phyloP scores from a whole-genome alignment of 2,113 vertebrate genomes.

The Plecturocebus donacophilus region DNA sequence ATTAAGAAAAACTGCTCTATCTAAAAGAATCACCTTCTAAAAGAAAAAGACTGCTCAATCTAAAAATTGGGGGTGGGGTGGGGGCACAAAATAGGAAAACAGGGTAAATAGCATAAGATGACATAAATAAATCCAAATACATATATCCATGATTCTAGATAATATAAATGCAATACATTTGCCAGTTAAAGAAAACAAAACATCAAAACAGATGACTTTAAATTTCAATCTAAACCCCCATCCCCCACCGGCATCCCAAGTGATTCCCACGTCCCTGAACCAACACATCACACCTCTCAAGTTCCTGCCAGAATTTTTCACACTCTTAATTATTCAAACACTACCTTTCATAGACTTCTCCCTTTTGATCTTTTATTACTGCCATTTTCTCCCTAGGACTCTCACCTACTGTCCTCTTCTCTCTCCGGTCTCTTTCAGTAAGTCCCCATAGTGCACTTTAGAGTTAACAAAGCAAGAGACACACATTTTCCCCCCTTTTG shows the following conservation, averaged over 20 bases:
- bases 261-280: background rate
- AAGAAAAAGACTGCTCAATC: background rate
- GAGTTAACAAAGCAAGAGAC: background rate
- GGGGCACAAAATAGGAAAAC: background rate
- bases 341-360: background rate
- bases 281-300: background rate
- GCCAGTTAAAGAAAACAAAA: constrained; percentile 1
- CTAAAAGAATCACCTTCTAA: background rate
- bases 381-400: background rate
- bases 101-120: background rate
- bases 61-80: background rate
- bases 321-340: background rate
- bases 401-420: background rate
- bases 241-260: background rate
- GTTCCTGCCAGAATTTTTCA: background rate
- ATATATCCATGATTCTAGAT: background rate
- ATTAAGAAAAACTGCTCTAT: background rate
- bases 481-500: background rate
- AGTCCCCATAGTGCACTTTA: background rate
- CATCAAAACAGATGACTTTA: background rate
- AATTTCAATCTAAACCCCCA: background rate
- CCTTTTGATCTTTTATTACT: background rate
- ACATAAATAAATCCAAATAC: background rate
- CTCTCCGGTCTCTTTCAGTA: background rate
- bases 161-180: background rate